Percentiles rank a stretch among this genome's conserved stretches.
phyloP scores from a whole-genome alignment of 1,140 invertebrate species.

The Habropoda laboriosa region DNA sequence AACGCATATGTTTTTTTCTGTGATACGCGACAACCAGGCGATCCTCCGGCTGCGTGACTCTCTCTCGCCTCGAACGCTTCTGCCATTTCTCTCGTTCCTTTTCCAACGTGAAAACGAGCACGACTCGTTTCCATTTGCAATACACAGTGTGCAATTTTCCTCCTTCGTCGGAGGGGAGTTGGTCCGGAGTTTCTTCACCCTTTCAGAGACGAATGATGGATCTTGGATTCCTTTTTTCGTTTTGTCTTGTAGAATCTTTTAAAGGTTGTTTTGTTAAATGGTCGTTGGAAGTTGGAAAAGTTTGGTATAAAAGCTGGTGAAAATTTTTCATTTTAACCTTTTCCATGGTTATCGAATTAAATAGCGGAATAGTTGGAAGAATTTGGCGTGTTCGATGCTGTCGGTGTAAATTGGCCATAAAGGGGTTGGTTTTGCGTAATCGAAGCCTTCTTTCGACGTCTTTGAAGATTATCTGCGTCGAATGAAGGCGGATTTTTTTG shows the following conservation, averaged over 20 bases:
- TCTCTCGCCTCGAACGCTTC: background rate
- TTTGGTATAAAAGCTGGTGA: too few species aligned
- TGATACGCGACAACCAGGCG: conserved; percentile 47
- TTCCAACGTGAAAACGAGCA: background rate
- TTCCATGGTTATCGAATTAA: too few species aligned
- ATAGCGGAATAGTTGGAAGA: too few species aligned
- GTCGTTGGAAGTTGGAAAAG: background rate
- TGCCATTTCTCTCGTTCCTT: background rate
- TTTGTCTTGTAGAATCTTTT: too few species aligned
- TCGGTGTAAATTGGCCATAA: background rate
- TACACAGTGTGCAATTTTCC: conserved; percentile 33
- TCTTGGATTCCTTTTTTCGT: background rate
- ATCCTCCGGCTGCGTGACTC: background rate
- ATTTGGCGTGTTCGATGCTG: too few species aligned
- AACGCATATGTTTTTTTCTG: conserved; percentile 40
- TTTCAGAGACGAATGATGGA: background rate
- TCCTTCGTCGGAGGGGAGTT: conserved; percentile 9
- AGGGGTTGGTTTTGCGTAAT: too few species aligned
- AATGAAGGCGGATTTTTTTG: too few species aligned
- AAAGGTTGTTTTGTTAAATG: background rate
- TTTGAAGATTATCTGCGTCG: too few species aligned
- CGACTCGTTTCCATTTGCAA: conserved; percentile 1
- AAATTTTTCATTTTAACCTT: too few species aligned
- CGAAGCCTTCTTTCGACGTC: too few species aligned
- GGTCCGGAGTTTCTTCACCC: background rate